Percentiles rank a stretch among this genome's conserved stretches.
Evolutionary conservation across 2,888 invertebrate species (phyloP).

Genomic region (Scotopteryx bipunctaria): DNA sequence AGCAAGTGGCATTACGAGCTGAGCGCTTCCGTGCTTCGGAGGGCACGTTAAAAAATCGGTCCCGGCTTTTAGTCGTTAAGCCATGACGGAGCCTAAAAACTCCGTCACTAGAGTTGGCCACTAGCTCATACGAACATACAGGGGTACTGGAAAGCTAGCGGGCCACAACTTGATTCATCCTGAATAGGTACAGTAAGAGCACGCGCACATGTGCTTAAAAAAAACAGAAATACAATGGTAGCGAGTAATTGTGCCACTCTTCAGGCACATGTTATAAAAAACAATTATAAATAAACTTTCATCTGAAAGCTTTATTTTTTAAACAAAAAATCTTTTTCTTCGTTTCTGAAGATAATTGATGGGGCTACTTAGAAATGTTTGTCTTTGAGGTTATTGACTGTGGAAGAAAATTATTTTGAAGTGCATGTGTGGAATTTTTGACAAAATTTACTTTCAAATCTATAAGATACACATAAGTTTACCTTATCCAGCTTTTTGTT

Average conservation of each 20-base stretch:
- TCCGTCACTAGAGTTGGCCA: no score
- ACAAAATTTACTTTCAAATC: neutral
- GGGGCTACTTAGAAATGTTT: constrained; percentile 14
- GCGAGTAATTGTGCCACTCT: constrained; percentile 76
- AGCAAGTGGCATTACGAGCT: no score
- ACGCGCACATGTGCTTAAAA: constrained; percentile 68
- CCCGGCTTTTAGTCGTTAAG: no score
- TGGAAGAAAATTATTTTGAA: neutral
- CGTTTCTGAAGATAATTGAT: constrained; percentile 24
- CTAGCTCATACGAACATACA: no score
- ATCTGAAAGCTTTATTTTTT: constrained; percentile 54
- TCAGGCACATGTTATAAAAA: constrained; percentile 61
- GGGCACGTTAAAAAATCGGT: no score
- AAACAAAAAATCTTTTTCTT: constrained; percentile 22
- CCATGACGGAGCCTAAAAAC: no score
- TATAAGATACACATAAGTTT: no score
- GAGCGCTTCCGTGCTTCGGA: no score
- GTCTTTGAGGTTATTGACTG: constrained; percentile 23
- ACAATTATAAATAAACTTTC: constrained; percentile 71
- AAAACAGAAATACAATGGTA: constrained; percentile 73
- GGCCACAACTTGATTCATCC: constrained; percentile 41
- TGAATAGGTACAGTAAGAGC: constrained; percentile 52
- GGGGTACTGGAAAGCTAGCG: constrained; percentile 41
- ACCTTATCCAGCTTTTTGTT: no score
- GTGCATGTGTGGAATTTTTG: neutral